Percentiles rank a stretch among this genome's conserved stretches.
phyloP scores from a whole-genome alignment of 23 tunicate species.

The Clavelina lepadiformis region DNA sequence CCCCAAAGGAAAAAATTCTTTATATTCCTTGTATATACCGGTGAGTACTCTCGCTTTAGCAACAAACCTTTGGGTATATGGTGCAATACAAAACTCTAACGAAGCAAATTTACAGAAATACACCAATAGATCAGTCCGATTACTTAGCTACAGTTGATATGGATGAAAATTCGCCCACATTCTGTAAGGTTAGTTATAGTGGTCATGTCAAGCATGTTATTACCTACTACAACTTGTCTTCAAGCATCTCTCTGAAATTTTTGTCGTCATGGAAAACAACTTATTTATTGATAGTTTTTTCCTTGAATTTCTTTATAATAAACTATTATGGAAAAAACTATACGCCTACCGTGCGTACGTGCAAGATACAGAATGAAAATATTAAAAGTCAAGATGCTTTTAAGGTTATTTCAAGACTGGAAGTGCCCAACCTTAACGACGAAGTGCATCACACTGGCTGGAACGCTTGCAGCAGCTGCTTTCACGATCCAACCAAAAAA shows the following conservation, averaged over 20 bases:
- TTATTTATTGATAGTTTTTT: not conserved
- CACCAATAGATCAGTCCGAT: conserved; percentile 45
- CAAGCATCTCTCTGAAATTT: not conserved
- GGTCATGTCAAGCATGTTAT: no score
- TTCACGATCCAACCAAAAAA: conserved; percentile 72
- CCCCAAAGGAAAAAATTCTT: conserved; percentile 71
- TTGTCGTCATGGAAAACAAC: not conserved
- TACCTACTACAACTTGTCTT: not conserved
- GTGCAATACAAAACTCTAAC: not conserved
- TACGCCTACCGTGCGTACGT: no score
- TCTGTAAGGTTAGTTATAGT: conserved; percentile 57
- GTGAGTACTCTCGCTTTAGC: conserved; percentile 4
- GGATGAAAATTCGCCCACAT: conserved; percentile 88
- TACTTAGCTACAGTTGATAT: conserved; percentile 80
- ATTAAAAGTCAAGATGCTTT: no score
- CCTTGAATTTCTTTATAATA: no score
- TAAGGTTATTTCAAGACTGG: conserved; percentile 62
- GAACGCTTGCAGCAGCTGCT: conserved; percentile 91
- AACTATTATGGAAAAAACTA: no score
- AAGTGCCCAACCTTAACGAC: conserved; percentile 84
- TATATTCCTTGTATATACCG: conserved; percentile 92
- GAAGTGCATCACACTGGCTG: conserved; percentile 93
- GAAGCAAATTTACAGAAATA: conserved; percentile 65
- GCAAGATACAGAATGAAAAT: no score
- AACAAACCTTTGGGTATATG: not conserved